Conservation (phyloP, 1,140 invertebrate genomes). For the Drosophila kanapiae region DNA sequence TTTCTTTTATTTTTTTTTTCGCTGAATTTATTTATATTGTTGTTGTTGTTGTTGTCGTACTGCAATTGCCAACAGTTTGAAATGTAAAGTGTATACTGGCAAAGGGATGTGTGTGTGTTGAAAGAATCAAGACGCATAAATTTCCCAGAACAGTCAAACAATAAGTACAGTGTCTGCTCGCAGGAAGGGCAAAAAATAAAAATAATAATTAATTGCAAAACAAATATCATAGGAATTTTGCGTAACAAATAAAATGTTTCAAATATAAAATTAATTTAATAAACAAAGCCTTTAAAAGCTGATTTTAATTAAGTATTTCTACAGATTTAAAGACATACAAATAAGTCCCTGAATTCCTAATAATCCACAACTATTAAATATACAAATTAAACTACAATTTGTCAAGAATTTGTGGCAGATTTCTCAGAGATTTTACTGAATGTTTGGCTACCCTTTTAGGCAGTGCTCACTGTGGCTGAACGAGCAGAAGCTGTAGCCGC, state of each 20-base stretch:
- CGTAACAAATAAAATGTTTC: too few relatives aligned
- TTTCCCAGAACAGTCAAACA: conserved; percentile 45
- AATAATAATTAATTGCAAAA: background rate
- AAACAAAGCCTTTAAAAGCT: too few relatives aligned
- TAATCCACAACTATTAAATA: too few relatives aligned
- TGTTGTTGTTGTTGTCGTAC: too few relatives aligned
- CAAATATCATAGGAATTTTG: background rate
- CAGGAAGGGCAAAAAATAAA: background rate
- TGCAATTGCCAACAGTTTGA: conserved; percentile 43
- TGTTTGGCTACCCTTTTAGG: background rate
- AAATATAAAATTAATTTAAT: too few relatives aligned
- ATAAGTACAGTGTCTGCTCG: conserved; percentile 22
- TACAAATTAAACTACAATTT: too few relatives aligned
- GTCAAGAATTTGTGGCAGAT: too few relatives aligned
- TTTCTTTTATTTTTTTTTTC: conserved; percentile 1
- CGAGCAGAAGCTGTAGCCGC: conserved; percentile 19
- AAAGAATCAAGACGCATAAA: conserved; percentile 80
- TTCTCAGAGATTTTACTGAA: background rate
- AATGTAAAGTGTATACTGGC: conserved; percentile 15
- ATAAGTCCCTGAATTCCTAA: too few relatives aligned
- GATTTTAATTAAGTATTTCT: too few relatives aligned
- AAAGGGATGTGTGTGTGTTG: conserved; percentile 41
- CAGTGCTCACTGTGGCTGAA: conserved; percentile 22
- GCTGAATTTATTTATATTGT: background rate
- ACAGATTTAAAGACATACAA: too few relatives aligned